These are phyloP conservation scores for Brachypteracias leptosomus DNA, from an alignment of 2,113 vertebrate species.

Conservation along the genomic window DNA sequence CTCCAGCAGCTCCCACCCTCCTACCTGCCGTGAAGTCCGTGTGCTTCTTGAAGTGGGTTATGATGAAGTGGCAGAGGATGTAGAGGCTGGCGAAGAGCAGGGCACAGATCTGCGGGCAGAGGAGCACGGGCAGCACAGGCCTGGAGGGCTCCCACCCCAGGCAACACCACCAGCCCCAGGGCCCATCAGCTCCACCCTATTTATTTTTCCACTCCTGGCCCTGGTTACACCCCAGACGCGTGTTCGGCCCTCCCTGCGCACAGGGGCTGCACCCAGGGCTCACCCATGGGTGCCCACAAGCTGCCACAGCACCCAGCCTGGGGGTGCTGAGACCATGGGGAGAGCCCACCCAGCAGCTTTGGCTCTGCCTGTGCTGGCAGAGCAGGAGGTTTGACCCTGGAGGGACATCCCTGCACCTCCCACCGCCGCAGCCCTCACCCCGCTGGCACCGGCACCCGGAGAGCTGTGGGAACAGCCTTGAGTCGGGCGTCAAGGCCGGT, in stretches of 20 bases:
- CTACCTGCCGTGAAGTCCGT: conserved; percentile 90
- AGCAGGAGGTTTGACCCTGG: background rate
- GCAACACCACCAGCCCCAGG: background rate
- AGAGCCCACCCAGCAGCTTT: background rate
- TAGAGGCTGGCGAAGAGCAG: conserved; percentile 92
- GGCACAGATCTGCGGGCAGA: conserved; percentile 84
- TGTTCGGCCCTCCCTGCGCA: background rate
- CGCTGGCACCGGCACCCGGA: background rate
- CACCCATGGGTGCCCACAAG: background rate
- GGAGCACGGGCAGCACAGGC: fast-evolving
- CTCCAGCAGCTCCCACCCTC: background rate
- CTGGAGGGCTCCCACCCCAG: background rate
- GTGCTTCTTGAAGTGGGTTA: conserved; percentile 92
- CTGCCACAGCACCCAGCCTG: background rate
- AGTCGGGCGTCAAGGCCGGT: background rate
- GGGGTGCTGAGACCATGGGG: fast-evolving
- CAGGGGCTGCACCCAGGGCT: background rate
- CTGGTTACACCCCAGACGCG: background rate
- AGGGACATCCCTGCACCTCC: background rate
- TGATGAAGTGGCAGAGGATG: conserved; percentile 90
- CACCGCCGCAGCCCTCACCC: background rate
- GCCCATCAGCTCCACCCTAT: background rate
- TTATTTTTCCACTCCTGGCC: conserved; percentile 6
- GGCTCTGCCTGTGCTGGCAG: background rate
- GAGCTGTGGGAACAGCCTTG: background rate